Evolutionary conservation across 2,888 invertebrate species (phyloP).

Genomic region (Polyommatus icarus): DNA sequence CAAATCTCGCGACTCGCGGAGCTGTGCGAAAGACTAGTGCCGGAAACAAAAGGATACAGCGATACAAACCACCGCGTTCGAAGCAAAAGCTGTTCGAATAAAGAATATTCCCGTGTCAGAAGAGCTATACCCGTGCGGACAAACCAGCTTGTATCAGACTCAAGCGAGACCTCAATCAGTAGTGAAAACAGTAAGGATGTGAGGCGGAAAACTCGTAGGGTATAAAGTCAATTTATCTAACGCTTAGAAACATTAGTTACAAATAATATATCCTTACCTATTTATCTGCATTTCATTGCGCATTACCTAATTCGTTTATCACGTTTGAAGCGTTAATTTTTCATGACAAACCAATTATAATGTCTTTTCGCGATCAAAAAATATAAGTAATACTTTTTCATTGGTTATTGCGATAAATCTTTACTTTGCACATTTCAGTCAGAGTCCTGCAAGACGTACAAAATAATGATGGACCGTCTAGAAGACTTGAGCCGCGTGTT

Average conservation of each 20-base stretch:
- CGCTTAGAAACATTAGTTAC: too few species aligned
- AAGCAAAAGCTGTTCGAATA: conserved; percentile 8
- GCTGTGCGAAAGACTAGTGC: conserved; percentile 59
- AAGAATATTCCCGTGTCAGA: not conserved
- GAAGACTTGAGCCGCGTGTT: conserved; percentile 63
- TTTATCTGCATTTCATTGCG: too few species aligned
- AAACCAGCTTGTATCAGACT: not conserved
- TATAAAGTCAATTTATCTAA: not conserved
- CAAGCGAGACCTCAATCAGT: not conserved
- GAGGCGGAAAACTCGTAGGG: not conserved
- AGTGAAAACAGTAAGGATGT: conserved; percentile 3
- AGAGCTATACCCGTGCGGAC: not conserved
- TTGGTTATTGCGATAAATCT: not conserved
- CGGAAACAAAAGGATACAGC: conserved; percentile 24
- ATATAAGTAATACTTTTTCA: not conserved
- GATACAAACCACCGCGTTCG: not conserved
- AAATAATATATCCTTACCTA: too few species aligned
- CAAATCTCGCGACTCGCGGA: conserved; percentile 59
- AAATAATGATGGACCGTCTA: conserved; percentile 68
- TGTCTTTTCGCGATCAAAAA: not conserved
- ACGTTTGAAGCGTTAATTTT: too few species aligned
- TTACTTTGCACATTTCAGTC: conserved; percentile 44
- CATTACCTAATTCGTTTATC: too few species aligned
- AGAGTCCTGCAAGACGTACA: conserved; percentile 68
- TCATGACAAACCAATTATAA: too few species aligned